Evolutionary conservation across 2,113 vertebrate species (phyloP), one percentile per base, ranked within the genome.

Genomic region (Brienomyrus brachyistius): DNA sequence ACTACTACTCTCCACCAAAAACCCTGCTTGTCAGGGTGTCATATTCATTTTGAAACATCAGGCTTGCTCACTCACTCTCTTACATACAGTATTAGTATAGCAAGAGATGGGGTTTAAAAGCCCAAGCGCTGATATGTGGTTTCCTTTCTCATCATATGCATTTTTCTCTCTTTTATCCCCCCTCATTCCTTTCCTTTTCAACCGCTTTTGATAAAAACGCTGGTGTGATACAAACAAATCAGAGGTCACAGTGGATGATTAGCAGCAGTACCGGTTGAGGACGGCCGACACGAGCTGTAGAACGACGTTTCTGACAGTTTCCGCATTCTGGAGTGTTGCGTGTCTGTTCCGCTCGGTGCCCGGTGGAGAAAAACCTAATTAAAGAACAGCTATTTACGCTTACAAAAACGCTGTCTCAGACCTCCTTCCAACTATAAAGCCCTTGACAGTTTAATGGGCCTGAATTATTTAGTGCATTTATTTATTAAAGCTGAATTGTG

Each of bases 391-490:
- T 84, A 35, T 89, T 82, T 70, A 47, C 19, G 56, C 17, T 86
- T 66, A 86, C n/a, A 52, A 86, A 89, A 89, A 86, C 50, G 80
- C 31, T 59, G 89, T 59, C 35, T 59, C 80, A 80, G 40, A 48
- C 43, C 83, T 56, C 23, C 54, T 70, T 89, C 74, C 31, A 89
- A 23, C 45, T 88, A 70, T 45, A 88, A 70, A 88, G 59, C 19
- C 50, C 56, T 62, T 11, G 54, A 66, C 89, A 89, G 47, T 82
- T 83, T 84, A 59, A 89, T 70, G 70, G 70, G 10, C 17, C 88
- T 59, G 88, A 47, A 86, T 50, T 89, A 85, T 89, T 86, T 66
- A 86, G 56, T 66, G 21, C 77, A 56, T 84, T 86, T 45, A 66
- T 89, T 89, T 86, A 86, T 86, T 86, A 50, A 50, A 45, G 40